Conservation (phyloP, 2,888 invertebrate species). For the Lucinisca nassula region DNA sequence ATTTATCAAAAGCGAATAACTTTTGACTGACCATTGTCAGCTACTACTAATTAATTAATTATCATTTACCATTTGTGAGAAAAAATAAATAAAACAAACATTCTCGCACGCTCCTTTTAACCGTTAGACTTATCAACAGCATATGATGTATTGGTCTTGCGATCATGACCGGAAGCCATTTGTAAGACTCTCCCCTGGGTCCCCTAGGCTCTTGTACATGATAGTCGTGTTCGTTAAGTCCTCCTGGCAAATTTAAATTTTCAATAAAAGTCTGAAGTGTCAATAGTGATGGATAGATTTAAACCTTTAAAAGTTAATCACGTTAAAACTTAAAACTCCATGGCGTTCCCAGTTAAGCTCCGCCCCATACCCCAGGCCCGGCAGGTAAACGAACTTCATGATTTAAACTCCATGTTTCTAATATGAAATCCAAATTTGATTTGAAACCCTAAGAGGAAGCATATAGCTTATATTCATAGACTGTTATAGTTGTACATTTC, state of each 20-base stretch:
- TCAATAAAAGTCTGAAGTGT: not conserved
- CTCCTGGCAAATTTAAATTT: constrained; percentile 1
- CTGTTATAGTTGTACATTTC: constrained; percentile 57
- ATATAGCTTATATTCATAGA: constrained; percentile 13
- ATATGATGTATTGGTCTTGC: not conserved
- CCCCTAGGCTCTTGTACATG: not conserved
- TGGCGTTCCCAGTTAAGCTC: constrained; percentile 48
- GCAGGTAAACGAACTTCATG: constrained; percentile 14
- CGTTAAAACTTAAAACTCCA: constrained; percentile 52
- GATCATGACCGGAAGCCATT: not conserved
- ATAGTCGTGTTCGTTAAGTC: not conserved
- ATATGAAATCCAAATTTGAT: constrained; percentile 41
- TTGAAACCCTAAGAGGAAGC: constrained; percentile 53
- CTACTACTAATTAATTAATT: not conserved
- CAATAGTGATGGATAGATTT: constrained; percentile 57
- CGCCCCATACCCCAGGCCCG: constrained; percentile 48
- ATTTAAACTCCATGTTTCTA: constrained; percentile 47
- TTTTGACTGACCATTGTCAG: not conserved
- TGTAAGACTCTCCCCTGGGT: not conserved
- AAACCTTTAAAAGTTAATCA: constrained; percentile 46
- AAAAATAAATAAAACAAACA: not conserved
- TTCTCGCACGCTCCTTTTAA: not conserved
- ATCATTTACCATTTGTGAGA: constrained; percentile 3
- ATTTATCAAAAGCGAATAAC: not conserved
- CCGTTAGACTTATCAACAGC: not conserved